Evolutionary conservation across 2,797 vertebrate species (phyloP), one percentile per base, ranked within the genome.

Genomic region (Sebastes itinus): DNA sequence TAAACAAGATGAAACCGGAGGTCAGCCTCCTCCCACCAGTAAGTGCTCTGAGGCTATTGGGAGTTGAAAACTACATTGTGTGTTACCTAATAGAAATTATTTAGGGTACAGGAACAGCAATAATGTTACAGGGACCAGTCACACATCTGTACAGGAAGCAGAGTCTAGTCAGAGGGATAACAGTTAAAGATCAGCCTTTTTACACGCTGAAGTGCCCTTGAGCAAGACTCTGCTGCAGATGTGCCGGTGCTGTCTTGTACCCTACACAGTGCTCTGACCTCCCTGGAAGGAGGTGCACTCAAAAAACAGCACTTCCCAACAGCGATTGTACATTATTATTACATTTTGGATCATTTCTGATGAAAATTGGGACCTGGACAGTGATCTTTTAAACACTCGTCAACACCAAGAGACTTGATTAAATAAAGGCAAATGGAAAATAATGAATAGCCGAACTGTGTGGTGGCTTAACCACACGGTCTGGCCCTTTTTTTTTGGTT

Each of bases 11-110:
- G 10, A 68, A 82, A 71, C 46, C 54, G 8, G 38, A 64, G 73
- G 65, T 85, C 65, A 77, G 77, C 64, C 69, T 62, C 66, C 67
- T 73, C 72, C 67, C 72, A 88, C 68, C 85, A 77, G 52, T 86
- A 93, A 87, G 85, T 92, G 91, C 91, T 92, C 79, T 84, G 87
- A 91, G 76, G 87, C 78, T 82, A 62, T 55, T 52, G 83, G 81
- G 73, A 80, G 77, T 83, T 71, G 52, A 79, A 92, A 85, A 86
- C 58, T 23, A 87, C 77, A 92, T 77, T 42, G 38, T 42, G 85
- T 74, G 78, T 80, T 42, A 89, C 75, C 86, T 83, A 60, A 72
- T 80, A 77, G 84, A 79, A 83, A 89, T 52, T 32, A 66, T 80
- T 84, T 25, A 22, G 58, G 75, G 64, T 38, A 83, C 64, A 82